Evolutionary conservation across 2,113 vertebrate species (phyloP), one percentile per base, ranked within the genome.

Genomic region (Sinocyclocheilus grahami): DNA sequence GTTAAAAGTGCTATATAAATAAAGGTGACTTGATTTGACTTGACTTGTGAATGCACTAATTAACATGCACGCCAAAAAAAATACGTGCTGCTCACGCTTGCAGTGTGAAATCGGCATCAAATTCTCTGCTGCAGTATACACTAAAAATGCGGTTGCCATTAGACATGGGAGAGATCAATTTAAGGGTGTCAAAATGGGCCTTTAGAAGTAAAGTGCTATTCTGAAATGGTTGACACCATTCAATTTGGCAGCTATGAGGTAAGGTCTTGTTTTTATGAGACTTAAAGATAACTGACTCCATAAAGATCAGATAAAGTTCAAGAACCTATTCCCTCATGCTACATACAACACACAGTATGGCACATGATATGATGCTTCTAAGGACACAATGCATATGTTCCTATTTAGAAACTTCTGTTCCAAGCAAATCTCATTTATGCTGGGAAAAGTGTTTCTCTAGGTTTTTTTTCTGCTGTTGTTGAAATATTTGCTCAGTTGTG

Each of bases 91-190:
- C 30, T 33, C 30, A 33, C 30, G 30, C 30, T 33, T 33, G 0
- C 30, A 33, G 30, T 33, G 30, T 33, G 30, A 33, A 33, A 33
- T 3, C 30, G 2, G 30, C 30, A 2, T 3, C 30, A 33, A 71
- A 51, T n/a, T 85, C 78, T 24, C 75, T 22, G 77, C 75, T 62
- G 82, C 77, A 71, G 33, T 51, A 69, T 63, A 86, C 75, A 69
- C 77, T 42, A 27, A 53, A 86, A 72, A 76, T 24, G 37, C 60
- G 33, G 20, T 71, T 51, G 53, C 55, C 60, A 62, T 85, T 60
- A 86, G 86, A 81, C 83, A 33, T 80, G 76, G 7, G 60, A 60
- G 20, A 55, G 74, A 86, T 88, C 58, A 62, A 88, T 78, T 77
- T 69, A 69, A 51, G 39, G 12, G 58, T 82, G 82, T 48, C 48